Base-by-base conservation (phyloP, 2,113 vertebrate genomes). In the Fukomys damarensis region DNA sequence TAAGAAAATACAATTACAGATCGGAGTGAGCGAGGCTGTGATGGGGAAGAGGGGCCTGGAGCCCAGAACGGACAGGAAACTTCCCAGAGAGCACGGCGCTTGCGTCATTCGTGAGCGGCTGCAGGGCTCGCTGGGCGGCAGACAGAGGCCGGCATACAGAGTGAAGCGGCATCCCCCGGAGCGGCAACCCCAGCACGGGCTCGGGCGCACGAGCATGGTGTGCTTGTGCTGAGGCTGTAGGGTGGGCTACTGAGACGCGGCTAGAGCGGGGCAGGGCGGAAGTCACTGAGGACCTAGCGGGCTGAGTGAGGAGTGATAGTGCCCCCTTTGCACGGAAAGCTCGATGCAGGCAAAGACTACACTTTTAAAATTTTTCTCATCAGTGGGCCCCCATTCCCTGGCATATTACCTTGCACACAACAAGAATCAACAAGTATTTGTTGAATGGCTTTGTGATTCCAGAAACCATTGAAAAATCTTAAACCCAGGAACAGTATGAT, bases 391-490 rank as follows among this genome's bases (percentile, higher is more conserved):
- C 65, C 8, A 24, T 52, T 81, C 43, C 26, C 2, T 52, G 63
- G 41, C 35, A 35, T 68, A 38, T 52, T 43, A 10, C n/a, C 52
- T n/a, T 65, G 30, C 14, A 82, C 32, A 43, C 19, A 17, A 13
- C 3, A 81, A 43, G 41, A 83, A 54, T 12, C 28, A 86, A 7
- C 9, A 11, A 30, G 30, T 30, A 7, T 41, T 83, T 87, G 28
- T 74, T 80, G 94, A 66, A 38, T 85, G 77, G 63, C 49, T 76
- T 68, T 89, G 28, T 41, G 35, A 89, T 56, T 70, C 14, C 26
- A 54, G 46, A 87, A 87, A 61, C 38, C 58, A 28, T 2, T n/a
- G 54, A 58, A 94, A 38, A 77, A 20, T 93, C 63, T 84, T 72
- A 38, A 74, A 19, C 32, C 32, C 4, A 52, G 61, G n/a, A 91